phyloP scores from a whole-genome alignment of 2,113 vertebrate genomes.

The Colistium nudipinnis region DNA sequence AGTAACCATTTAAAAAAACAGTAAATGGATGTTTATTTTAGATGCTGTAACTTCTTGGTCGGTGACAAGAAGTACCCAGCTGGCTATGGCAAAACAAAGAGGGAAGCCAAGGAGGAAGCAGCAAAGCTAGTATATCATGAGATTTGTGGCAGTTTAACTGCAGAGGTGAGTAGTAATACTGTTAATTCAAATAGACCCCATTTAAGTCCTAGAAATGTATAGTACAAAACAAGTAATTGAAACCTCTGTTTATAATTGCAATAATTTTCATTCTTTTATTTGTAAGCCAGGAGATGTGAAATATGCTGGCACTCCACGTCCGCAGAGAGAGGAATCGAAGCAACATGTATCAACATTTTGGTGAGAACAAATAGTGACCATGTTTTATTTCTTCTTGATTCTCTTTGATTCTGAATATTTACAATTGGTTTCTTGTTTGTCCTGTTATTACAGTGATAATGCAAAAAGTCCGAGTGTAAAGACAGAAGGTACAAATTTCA shows the following conservation, averaged over 20 bases:
- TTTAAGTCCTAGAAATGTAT: neutral
- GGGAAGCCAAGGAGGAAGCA: constrained; percentile 76
- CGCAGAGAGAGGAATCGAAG: constrained; percentile 6
- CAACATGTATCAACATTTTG: constrained; percentile 8
- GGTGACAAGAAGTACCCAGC: constrained; percentile 60
- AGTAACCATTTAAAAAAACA: neutral
- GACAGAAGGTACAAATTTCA: constrained; percentile 54
- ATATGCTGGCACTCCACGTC: neutral
- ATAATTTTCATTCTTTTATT: constrained; percentile 1
- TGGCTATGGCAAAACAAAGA: constrained; percentile 64
- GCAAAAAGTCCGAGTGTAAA: constrained; percentile 9
- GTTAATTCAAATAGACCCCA: neutral
- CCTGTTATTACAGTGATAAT: constrained; percentile 35
- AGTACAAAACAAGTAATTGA: too few relatives aligned
- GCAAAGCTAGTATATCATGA: constrained; percentile 62
- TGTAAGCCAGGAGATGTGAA: constrained; percentile 52
- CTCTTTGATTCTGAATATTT: neutral
- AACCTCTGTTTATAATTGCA: neutral
- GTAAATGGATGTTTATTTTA: neutral
- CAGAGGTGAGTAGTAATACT: constrained; percentile 40
- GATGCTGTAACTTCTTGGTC: constrained; percentile 59
- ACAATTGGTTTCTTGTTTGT: neutral
- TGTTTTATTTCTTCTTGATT: neutral
- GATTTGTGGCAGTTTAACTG: constrained; percentile 9
- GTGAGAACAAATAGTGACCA: constrained; percentile 41